phyloP scores from a whole-genome alignment of 2,888 invertebrate species.

The Caenorhabditis sulstoni region DNA sequence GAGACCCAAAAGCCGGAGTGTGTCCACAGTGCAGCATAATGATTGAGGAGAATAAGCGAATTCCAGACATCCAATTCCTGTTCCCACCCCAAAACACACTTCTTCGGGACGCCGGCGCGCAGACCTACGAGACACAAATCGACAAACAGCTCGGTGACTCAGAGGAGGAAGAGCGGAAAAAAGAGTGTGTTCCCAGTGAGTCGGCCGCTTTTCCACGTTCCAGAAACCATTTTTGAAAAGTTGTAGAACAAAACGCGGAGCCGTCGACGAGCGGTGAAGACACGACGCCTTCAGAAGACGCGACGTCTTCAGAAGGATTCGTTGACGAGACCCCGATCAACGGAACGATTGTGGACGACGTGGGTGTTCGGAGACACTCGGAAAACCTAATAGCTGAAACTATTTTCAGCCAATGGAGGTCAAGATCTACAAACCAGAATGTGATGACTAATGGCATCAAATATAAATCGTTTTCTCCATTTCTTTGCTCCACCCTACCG shows the following conservation, averaged over 20 bases:
- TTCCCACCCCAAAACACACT: conserved; percentile 58
- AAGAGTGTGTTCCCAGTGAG: conserved; percentile 41
- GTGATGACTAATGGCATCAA: too few relatives aligned
- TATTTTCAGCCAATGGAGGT: conserved; percentile 62
- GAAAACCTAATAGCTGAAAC: too few relatives aligned
- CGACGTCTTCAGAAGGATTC: conserved; percentile 6
- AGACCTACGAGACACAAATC: conserved; percentile 33
- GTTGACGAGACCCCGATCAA: conserved; percentile 36
- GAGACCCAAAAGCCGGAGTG: too few relatives aligned
- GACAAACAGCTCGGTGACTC: conserved; percentile 48
- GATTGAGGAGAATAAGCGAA: too few relatives aligned
- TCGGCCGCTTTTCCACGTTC: too few relatives aligned
- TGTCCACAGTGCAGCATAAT: too few relatives aligned
- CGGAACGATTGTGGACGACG: conserved; percentile 51
- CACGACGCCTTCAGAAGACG: neutral
- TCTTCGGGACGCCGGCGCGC: neutral
- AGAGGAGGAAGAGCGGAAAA: conserved; percentile 21
- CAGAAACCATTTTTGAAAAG: too few relatives aligned
- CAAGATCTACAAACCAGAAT: conserved; percentile 56
- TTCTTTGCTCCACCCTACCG: too few relatives aligned
- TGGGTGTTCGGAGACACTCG: conserved; percentile 14
- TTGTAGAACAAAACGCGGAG: conserved; percentile 32
- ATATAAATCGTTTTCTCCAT: neutral
- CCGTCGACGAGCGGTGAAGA: neutral
- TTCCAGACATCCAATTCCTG: conserved; percentile 42